A percentile compares a stretch with the other conserved stretches of the same genome.
Conservation (phyloP, 2,113 vertebrate genomes). For the Nanger granti region DNA sequence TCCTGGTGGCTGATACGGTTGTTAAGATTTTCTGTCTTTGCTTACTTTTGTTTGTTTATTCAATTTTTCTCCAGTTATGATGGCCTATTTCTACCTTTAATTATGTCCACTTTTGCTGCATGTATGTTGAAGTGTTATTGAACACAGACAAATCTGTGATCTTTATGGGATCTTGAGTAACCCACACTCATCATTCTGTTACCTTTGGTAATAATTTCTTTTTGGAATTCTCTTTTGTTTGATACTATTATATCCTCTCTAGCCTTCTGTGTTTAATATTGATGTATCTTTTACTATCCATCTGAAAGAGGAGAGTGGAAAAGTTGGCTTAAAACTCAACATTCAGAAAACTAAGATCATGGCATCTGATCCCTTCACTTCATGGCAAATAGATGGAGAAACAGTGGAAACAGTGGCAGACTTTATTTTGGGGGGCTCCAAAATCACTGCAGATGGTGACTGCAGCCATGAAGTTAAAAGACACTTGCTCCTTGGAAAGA, state of each 20-base stretch:
- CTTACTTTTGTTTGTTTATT: not conserved
- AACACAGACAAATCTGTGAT: not conserved
- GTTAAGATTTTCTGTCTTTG: not conserved
- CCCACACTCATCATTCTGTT: not conserved
- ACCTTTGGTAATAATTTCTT: not conserved
- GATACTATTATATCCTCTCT: not conserved
- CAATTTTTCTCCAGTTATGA: not conserved
- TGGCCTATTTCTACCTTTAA: not conserved
- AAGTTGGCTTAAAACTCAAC: not conserved
- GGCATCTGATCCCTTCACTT: not conserved
- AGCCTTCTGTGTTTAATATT: not conserved
- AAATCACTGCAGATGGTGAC: not conserved
- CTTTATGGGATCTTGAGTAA: not conserved
- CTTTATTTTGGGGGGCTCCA: not conserved
- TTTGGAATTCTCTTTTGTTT: not conserved
- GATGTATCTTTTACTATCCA: not conserved
- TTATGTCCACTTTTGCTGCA: not conserved
- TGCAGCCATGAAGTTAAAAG: not conserved
- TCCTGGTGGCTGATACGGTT: not conserved
- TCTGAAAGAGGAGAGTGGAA: not conserved
- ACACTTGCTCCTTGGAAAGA: not conserved
- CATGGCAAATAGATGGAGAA: not conserved
- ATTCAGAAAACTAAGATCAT: not conserved
- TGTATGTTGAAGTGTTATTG: not conserved
- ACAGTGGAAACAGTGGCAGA: not conserved